Conservation (phyloP, 2,888 invertebrate genomes). For the Asteroscopus sphinx region DNA sequence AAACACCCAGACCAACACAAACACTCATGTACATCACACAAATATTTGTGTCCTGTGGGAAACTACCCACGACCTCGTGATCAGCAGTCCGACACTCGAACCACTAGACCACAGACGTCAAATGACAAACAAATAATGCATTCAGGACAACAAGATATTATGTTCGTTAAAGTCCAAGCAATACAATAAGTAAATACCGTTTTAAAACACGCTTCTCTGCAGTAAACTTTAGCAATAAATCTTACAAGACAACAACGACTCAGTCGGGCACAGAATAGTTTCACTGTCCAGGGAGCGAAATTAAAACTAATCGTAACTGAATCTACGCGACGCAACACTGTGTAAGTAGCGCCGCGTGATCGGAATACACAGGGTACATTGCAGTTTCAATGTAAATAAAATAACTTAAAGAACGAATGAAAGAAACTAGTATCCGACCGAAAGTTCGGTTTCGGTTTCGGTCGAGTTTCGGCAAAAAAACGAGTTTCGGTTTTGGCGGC, state of each 20-base stretch:
- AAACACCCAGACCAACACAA: too few relatives aligned
- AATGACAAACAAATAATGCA: conserved; percentile 3
- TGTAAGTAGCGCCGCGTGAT: conserved; percentile 66
- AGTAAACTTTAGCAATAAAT: conserved; percentile 68
- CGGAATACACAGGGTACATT: conserved; percentile 62
- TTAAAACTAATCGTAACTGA: conserved; percentile 74
- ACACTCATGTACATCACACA: too few relatives aligned
- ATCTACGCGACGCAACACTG: conserved; percentile 57
- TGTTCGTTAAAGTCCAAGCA: conserved; percentile 15
- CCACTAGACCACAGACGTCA: too few relatives aligned
- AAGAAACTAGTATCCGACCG: too few relatives aligned
- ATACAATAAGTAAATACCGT: conserved; percentile 44
- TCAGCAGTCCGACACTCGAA: too few relatives aligned
- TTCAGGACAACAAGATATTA: conserved; percentile 5
- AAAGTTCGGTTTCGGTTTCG: too few relatives aligned
- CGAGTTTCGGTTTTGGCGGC: too few relatives aligned
- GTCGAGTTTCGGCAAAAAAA: too few relatives aligned
- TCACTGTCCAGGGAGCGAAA: conserved; percentile 67
- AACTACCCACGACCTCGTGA: too few relatives aligned
- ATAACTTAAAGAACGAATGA: conserved; percentile 51
- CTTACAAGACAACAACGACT: conserved; percentile 51
- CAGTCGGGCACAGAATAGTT: conserved; percentile 60
- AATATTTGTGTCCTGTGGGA: too few relatives aligned
- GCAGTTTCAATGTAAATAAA: conserved; percentile 50
- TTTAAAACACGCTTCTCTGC: conserved; percentile 48